phyloP scores from a whole-genome alignment of 2,113 vertebrate genomes.

The Oryzias curvinotus region DNA sequence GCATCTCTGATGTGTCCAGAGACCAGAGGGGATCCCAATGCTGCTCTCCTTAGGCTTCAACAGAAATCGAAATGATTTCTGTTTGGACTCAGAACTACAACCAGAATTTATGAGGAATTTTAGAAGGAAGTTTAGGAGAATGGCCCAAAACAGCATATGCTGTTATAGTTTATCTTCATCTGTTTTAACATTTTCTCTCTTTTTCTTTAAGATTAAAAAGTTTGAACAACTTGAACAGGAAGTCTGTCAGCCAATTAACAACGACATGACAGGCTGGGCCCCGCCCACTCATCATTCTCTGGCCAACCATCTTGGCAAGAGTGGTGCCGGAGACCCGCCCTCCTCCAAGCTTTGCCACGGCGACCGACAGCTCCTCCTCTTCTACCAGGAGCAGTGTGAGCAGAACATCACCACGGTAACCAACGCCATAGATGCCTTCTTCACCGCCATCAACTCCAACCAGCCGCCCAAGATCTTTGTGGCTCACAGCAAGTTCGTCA shows the following conservation, averaged over 20 bases:
- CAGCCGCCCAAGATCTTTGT: slow-evolving; percentile 97
- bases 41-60: no score
- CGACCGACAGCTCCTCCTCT: slow-evolving; percentile 92
- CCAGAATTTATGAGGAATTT: no score
- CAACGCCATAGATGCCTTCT: slow-evolving; percentile 93
- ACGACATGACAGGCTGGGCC: slow-evolving; percentile 91
- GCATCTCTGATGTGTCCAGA: no score
- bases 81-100: no score
- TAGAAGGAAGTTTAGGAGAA: no score
- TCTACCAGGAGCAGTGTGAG: slow-evolving; percentile 96
- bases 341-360: slow-evolving; percentile 68
- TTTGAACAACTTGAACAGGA: slow-evolving; percentile 96
- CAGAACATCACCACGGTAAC: slow-evolving; percentile 91
- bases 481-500: slow-evolving; percentile 97
- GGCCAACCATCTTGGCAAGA: slow-evolving; percentile 43
- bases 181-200: background rate
- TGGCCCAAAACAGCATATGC: no score
- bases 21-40: no score
- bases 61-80: no score
- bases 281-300: slow-evolving; percentile 79
- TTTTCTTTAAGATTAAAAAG: slow-evolving; percentile 86
- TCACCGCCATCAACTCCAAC: slow-evolving; percentile 87
- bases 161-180: background rate
- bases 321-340: slow-evolving; percentile 22
- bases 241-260: slow-evolving; percentile 90